Percentiles rank a stretch among this genome's conserved stretches.
phyloP scores from a whole-genome alignment of 2,113 vertebrate species.

The Syrrhaptes paradoxus region DNA sequence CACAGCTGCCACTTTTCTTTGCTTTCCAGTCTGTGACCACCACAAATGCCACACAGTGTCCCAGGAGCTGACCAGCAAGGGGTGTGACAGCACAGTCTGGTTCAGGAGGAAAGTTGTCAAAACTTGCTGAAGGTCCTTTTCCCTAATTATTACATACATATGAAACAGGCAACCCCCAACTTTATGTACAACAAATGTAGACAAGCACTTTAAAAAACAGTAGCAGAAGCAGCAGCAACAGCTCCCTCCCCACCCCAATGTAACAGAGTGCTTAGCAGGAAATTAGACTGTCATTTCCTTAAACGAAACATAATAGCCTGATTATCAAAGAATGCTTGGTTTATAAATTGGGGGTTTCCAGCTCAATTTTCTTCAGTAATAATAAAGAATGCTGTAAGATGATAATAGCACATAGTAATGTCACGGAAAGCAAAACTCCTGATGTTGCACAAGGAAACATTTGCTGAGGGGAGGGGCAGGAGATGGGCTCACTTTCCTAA shows the following conservation, averaged over 20 bases:
- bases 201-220: not conserved
- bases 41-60: not conserved
- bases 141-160: not conserved
- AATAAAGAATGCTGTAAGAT: not conserved
- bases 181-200: not conserved
- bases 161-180: not conserved
- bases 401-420: not conserved
- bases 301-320: not conserved
- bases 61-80: slow-evolving; percentile 28
- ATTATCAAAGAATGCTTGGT: slow-evolving; percentile 38
- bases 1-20: not conserved
- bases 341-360: slow-evolving; percentile 13
- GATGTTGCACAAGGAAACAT: slow-evolving; percentile 18
- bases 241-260: not conserved
- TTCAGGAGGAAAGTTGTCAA: not conserved
- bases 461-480: not conserved
- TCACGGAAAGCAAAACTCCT: slow-evolving; percentile 22
- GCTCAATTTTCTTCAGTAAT: not conserved
- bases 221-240: not conserved
- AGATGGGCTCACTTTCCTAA: not conserved
- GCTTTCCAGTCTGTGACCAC: not conserved
- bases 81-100: not conserved
- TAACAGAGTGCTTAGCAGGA: not conserved
- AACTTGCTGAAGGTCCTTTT: not conserved
- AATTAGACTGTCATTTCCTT: not conserved